Evolutionary conservation across 2,797 vertebrate genomes (phyloP), one percentile per base, ranked within the genome.

Genomic region (Siniperca undulata): DNA sequence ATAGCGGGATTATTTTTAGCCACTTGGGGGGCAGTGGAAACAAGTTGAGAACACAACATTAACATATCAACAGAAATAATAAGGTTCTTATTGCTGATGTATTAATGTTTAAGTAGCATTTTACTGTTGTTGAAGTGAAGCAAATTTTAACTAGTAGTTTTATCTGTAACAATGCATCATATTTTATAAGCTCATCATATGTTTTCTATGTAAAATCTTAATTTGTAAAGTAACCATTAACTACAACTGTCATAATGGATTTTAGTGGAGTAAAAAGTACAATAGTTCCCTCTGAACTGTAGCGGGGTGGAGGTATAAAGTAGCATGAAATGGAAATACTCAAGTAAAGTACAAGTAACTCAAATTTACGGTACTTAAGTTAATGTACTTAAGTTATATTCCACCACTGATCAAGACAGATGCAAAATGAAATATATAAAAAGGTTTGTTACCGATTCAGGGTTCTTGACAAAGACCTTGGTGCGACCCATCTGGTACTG

Each of bases 391-490:
- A 11, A 30, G 14, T 42, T 40, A 55, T 19, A 16, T 38, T n/a
- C 24, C 64, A 38, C 11, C 30, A 61, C 3, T 50, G 2, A 0
- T 42, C 12, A 44, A 40, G 8, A 65, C 13, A 27, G 27, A 80
- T 0, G 12, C 1, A 42, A 70, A 58, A 52, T 11, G 19, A 69
- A 65, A 50, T 10, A 42, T 16, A 10, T 14, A 13, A 42, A 70
- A 19, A 2, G 24, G 24, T 46, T 48, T 36, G 0, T 83, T 93
- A 99, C 98, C 86, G 98, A 99, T 92, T 99, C 98, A 0, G 98
- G 98, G 90, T 99, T 98, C 95, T 99, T 99, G 86, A 99, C 92
- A 2, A 99, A 99, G 80, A 99, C 90, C 83, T 99, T 99, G 84
- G 94, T 94, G 62, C 92, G 94, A 3, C 98, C 98, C 97, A 99